Percentiles rank a stretch among this genome's conserved stretches.
phyloP scores from a whole-genome alignment of 2,113 vertebrate genomes.

The Cacatua alba region DNA sequence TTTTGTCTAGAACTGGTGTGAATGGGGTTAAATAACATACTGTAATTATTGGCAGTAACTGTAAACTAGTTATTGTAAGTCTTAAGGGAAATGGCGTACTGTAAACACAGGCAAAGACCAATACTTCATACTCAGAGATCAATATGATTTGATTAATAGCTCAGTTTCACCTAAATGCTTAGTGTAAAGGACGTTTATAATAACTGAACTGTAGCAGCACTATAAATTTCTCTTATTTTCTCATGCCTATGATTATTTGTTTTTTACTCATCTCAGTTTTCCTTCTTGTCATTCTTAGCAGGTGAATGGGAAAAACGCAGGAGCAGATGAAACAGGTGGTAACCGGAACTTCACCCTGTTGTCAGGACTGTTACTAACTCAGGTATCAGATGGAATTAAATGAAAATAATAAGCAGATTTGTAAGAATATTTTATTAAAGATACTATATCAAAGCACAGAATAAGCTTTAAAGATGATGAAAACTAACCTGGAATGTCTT shows the following conservation, averaged over 20 bases:
- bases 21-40: not conserved
- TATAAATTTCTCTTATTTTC: not conserved
- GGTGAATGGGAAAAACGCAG: not conserved
- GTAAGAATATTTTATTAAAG: slow-evolving; percentile 66
- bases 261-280: not conserved
- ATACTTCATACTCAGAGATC: not conserved
- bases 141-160: not conserved
- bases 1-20: not conserved
- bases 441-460: slow-evolving; percentile 53
- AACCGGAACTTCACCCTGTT: slow-evolving; percentile 3
- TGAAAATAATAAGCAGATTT: slow-evolving; percentile 64
- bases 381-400: slow-evolving; percentile 45
- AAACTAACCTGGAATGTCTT: slow-evolving; percentile 51
- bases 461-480: slow-evolving; percentile 55
- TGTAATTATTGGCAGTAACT: not conserved
- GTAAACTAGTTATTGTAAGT: not conserved
- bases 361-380: not conserved
- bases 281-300: not conserved
- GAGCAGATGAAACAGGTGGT: not conserved
- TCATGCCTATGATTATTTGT: not conserved
- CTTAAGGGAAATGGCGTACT: not conserved
- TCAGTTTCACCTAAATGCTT: not conserved
- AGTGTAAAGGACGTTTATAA: not conserved
- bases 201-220: not conserved
- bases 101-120: not conserved